Evolutionary conservation across 2,797 vertebrate species (phyloP).

Genomic region (Scolopax rusticola): DNA sequence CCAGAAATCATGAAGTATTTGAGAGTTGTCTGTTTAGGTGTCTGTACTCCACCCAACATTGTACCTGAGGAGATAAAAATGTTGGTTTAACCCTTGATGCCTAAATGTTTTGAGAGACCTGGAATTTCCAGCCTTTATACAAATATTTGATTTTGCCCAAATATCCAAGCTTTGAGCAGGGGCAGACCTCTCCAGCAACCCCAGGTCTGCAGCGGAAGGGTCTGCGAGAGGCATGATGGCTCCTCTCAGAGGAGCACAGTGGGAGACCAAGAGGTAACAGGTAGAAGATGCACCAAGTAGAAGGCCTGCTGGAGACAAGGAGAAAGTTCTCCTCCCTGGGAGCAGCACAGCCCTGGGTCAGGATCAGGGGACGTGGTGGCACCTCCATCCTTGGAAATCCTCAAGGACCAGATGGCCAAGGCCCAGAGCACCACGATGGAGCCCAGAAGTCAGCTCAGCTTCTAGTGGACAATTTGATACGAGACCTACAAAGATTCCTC

Average conservation of each 20-base stretch:
- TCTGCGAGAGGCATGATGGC: rapidly evolving
- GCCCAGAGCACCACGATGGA: not conserved
- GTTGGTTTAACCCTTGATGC: not conserved
- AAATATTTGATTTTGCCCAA: not conserved
- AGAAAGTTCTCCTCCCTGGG: not conserved
- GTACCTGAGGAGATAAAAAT: not conserved
- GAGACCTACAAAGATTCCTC: not conserved
- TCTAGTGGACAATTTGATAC: not conserved
- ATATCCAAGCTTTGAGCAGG: not conserved
- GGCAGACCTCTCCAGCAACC: not conserved
- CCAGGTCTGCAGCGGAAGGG: not conserved
- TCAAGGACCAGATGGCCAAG: not conserved
- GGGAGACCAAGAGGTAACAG: not conserved
- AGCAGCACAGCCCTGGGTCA: not conserved
- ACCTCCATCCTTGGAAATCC: not conserved
- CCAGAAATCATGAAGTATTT: not conserved
- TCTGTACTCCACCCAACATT: not conserved
- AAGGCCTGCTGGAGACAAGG: not conserved
- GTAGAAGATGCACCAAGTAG: not conserved
- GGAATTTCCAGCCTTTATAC: not conserved
- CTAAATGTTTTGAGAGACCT: not conserved
- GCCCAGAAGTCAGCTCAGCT: not conserved
- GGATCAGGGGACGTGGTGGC: no score
- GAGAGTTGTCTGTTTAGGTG: not conserved
- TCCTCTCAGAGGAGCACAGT: not conserved